These are phyloP conservation scores for Toxonevra muliebris DNA, from an alignment of 2,888 invertebrate genomes.

Conservation along the genomic window DNA sequence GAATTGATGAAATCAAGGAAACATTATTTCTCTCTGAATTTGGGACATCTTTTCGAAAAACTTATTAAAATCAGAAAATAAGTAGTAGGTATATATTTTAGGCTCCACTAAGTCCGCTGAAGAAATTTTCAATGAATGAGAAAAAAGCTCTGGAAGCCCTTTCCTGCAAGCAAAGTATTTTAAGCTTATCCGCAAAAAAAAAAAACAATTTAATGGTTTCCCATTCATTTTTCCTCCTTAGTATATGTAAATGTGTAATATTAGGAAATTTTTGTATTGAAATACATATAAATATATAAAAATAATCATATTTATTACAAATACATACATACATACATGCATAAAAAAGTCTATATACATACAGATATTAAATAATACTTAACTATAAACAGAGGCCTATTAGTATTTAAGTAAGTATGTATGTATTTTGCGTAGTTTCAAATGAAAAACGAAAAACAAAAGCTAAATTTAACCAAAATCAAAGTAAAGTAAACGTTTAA, in stretches of 20 bases:
- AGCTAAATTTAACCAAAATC: conserved; percentile 14
- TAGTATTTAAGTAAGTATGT: conserved; percentile 34
- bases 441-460: background rate
- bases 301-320: background rate
- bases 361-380: conserved; percentile 16
- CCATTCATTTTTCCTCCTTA: too few species aligned
- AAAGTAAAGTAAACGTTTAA: conserved; percentile 8
- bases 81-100: too few species aligned
- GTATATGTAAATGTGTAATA: background rate
- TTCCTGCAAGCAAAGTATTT: too few species aligned
- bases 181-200: too few species aligned
- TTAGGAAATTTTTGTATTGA: background rate
- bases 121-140: too few species aligned
- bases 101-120: too few species aligned
- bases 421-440: conserved; percentile 21
- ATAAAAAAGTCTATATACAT: conserved; percentile 18
- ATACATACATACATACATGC: conserved; percentile 23
- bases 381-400: conserved; percentile 43
- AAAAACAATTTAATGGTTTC: too few species aligned
- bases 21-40: conserved; percentile 1
- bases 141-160: too few species aligned
- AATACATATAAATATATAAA: conserved; percentile 9
- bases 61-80: too few species aligned
- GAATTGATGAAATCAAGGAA: conserved; percentile 34
- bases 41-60: background rate